These are phyloP conservation scores for Drosophila truncata DNA, from an alignment of 1,140 invertebrate species.

Conservation along the genomic window DNA sequence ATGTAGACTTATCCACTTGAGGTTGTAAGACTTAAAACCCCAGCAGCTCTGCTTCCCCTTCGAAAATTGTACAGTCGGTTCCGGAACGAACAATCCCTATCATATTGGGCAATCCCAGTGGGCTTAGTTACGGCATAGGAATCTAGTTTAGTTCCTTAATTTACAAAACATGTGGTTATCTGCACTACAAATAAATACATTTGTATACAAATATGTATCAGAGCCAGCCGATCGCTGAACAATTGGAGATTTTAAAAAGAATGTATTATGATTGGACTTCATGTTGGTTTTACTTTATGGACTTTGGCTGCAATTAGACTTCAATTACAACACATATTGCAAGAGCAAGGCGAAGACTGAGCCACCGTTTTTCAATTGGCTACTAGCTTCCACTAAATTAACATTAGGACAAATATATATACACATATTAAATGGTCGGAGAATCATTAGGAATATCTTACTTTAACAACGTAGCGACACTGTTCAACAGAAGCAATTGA, in stretches of 20 bases:
- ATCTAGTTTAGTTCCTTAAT: constrained; percentile 8
- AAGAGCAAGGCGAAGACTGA: constrained; percentile 62
- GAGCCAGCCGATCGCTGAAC: not conserved
- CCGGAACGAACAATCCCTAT: constrained; percentile 13
- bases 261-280: constrained; percentile 4
- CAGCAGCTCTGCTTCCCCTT: constrained; percentile 5
- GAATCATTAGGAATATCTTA: constrained; percentile 31
- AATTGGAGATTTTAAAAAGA: constrained; percentile 15
- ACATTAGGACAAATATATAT: constrained; percentile 46
- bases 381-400: constrained; percentile 40
- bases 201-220: constrained; percentile 17
- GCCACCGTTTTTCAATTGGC: constrained; percentile 48
- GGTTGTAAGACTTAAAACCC: constrained; percentile 52
- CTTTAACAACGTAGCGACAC: constrained; percentile 33
- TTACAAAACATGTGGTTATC: constrained; percentile 20
- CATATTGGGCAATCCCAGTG: constrained; percentile 4
- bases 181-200: constrained; percentile 45
- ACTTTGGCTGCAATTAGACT: constrained; percentile 29
- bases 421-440: constrained; percentile 14
- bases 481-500: constrained; percentile 38
- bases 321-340: constrained; percentile 50
- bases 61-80: constrained; percentile 41
- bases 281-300: constrained; percentile 14
- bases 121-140: constrained; percentile 19
- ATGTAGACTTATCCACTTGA: constrained; percentile 55